Conservation (phyloP, 2,113 vertebrate genomes). For the Gadus macrocephalus region DNA sequence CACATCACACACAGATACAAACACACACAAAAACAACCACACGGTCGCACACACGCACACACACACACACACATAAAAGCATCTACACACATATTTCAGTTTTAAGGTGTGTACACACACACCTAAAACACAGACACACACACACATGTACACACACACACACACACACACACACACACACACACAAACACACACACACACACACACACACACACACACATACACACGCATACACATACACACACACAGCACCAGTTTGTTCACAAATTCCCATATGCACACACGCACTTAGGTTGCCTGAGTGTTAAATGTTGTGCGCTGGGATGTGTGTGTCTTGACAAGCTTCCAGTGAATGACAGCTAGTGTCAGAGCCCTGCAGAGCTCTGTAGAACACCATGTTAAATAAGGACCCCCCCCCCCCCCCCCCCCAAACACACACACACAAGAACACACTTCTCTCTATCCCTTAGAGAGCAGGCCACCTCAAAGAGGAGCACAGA, state of each 20-base stretch:
- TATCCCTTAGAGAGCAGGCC: too few relatives aligned
- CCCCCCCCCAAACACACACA: background rate
- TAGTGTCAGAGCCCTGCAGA: too few relatives aligned
- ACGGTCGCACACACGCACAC: too few relatives aligned
- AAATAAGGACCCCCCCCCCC: too few relatives aligned
- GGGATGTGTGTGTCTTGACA: background rate
- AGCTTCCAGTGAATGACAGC: constrained; percentile 14
- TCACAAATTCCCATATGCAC: constrained; percentile 4
- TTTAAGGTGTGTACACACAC: too few relatives aligned
- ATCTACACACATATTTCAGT: too few relatives aligned
- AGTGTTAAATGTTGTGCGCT: too few relatives aligned
- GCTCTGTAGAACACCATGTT: too few relatives aligned
- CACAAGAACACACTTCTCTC: background rate
- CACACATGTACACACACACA: background rate
- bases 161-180: constrained; percentile 10
- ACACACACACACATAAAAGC: too few relatives aligned
- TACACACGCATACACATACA: background rate
- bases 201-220: too few relatives aligned
- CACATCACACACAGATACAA: background rate
- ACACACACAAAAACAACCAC: background rate
- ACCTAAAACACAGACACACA: background rate
- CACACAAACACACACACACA: constrained; percentile 5
- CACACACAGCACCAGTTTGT: constrained; percentile 6
- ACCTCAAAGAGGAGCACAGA: too few relatives aligned
- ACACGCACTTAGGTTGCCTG: background rate